Base-by-base conservation (phyloP, 2,797 vertebrate genomes). In the Thamnophis elegans region DNA sequence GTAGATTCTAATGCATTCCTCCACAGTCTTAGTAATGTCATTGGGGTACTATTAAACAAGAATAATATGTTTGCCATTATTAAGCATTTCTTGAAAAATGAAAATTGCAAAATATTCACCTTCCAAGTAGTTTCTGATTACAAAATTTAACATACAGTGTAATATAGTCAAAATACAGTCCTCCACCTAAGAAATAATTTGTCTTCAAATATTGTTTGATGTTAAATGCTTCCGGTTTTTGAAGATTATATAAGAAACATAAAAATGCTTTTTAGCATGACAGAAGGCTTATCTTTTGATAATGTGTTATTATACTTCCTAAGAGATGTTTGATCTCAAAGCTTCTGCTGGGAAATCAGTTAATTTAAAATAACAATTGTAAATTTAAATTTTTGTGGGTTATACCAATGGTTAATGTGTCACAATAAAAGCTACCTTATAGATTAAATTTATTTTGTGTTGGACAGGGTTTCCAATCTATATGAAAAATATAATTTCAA, bases 91-190 rank as follows among this genome's bases (percentile, higher is more conserved):
- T 94, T 92, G 5, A 92, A 92, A 20, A 91, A 90, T 91, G 55
- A 93, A 94, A 89, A 89, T 2, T 68, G 26, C 54, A 95, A 93
- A 20, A 78, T 93, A 42, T 93, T 92, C 93, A 93, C 91, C n/a
- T 90, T 90, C 18, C 58, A 42, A 90, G 87, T 25, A 1, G 0
- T 94, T 2, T 94, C 91, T 94, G 2, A 88, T 94, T 36, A 89
- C 32, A 92, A 85, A 91, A 94, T 91, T 91, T 60, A 94, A 65
- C 68, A 28, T 78, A 91, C 13, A 18, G 6, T 68, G 65, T 62
- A 92, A 89, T n/a, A 94, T 87, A 92, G 7, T 94, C 16, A 92
- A 94, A 92, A 20, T 3, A 94, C 36, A 65, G 89, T 94, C 93
- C n/a, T 93, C 42, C 91, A 36, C 59, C 32, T 56, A 87, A 92